Evolutionary conservation across 2,888 invertebrate species (phyloP).

Genomic region (Ophion ventricosus): DNA sequence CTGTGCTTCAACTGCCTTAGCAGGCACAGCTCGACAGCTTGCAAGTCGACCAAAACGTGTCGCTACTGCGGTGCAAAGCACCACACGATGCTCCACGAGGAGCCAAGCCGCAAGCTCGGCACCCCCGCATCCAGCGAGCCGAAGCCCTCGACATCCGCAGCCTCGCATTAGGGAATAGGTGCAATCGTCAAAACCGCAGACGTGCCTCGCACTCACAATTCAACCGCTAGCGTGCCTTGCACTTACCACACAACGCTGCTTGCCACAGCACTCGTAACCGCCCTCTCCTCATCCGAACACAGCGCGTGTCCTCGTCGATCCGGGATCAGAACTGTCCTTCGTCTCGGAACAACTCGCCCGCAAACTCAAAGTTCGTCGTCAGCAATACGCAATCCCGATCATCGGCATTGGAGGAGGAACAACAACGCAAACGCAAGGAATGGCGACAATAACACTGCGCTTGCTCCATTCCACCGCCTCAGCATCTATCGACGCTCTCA

Average conservation of each 20-base stretch:
- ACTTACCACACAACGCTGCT: slow-evolving; percentile 18
- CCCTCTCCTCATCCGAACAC: background rate
- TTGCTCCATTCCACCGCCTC: background rate
- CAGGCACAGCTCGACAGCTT: background rate
- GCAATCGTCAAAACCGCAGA: background rate
- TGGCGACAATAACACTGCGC: slow-evolving; percentile 14
- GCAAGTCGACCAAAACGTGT: background rate
- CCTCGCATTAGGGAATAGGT: background rate
- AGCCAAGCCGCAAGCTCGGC: background rate
- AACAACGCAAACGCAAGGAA: slow-evolving; percentile 36
- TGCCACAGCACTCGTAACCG: slow-evolving; percentile 22
- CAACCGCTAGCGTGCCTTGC: background rate
- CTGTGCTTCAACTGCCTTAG: slow-evolving; percentile 35
- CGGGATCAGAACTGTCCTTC: slow-evolving; percentile 55
- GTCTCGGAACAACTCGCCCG: slow-evolving; percentile 32
- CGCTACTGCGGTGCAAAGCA: background rate
- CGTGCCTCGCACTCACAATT: slow-evolving; percentile 2
- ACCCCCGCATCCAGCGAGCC: background rate
- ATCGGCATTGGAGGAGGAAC: slow-evolving; percentile 45
- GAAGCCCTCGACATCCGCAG: background rate
- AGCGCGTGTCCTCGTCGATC: slow-evolving; percentile 54
- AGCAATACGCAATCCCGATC: slow-evolving; percentile 6
- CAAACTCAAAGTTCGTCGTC: slow-evolving; percentile 21
- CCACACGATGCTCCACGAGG: slow-evolving; percentile 28
- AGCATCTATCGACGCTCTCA: slow-evolving; percentile 33